Evolutionary conservation across 2,113 vertebrate genomes (phyloP), one percentile per base, ranked within the genome.

Genomic region (Entelurus aequoreus): DNA sequence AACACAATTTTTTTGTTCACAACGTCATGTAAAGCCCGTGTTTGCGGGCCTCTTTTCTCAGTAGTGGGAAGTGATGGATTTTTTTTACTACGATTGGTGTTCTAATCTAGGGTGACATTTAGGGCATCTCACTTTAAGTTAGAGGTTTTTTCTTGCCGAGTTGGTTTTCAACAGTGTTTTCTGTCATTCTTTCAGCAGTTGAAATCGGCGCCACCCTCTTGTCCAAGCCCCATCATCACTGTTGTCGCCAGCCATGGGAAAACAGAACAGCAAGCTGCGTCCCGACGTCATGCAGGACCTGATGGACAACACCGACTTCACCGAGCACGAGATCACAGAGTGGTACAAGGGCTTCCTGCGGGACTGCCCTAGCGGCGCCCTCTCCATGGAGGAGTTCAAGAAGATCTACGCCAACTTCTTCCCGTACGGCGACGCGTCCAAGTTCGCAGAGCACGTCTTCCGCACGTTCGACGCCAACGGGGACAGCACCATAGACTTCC

Each of bases 341-440:
- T 99, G 97, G 97, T 99, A 99, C 88, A 99, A 98, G 85, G 97
- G 97, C 81, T 99, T 98, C 89, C 81, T 99, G 87, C 91, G 95
- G 90, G 97, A 99, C 91, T 99, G 97, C 76, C 97, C 97, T 79
- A 98, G 95, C 1, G 97, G 97, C n/a, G 93, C 95, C 0, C 93
- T 99, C 79, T 93, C 93, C 52, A 94, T 98, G 95, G 97, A 98
- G 46, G 97, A 99, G 83, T 99, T 99, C 90, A 99, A 99, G 93
- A 99, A 98, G 92, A 99, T 99, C 81, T 99, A 99, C 4, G 97
- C 94, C 81, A 99, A 99, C 93, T 99, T 99, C 88, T 99, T 98
- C 91, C 97, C 97, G 40, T 98, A 99, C 0, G 97, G 97, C 79
- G 97, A 99, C 59, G 97, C 97, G 75, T 98, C 96, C 79, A 99